Evolutionary conservation across 2,888 invertebrate genomes (phyloP), one percentile per base, ranked within the genome.

Genomic region (Eupithecia vulgata): DNA sequence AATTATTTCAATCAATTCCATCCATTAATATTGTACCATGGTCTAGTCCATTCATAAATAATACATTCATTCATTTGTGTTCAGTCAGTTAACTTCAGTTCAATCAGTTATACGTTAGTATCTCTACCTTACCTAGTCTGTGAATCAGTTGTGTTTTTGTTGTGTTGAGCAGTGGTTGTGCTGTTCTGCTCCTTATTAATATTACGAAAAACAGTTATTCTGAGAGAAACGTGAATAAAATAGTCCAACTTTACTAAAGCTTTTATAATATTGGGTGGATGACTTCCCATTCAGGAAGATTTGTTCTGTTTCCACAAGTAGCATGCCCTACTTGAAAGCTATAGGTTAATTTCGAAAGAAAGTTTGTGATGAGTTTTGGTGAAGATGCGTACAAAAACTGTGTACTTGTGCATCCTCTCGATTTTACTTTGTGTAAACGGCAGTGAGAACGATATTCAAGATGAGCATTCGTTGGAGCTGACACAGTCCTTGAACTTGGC

Each of bases 401-500:
- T 81, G 70, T 85, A 83, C 75, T 81, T 81, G 77, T 81, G 86
- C 82, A 78, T 91, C 74, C 84, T 90, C 80, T 83, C 91, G 71
- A 76, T 87, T 64, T 80, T 92, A 61, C 84, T 89, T 48, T 86
- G 85, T 70, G 91, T 88, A 8, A 84, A 86, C 80, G 88, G 92
- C 62, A 83, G 89, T 81, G 83, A 85, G 71, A 84, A 82, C 79
- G 88, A 89, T 68, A 87, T 87, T 70, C 83, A 84, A 61, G 82
- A 62, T 78, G 88, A 90, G 76, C 95, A 95, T 83, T 95, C 95
- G 15, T 86, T 95, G 79, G 95, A 96, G 82, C 86, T 96, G 83
- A 96, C 95, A 79, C 96, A 96, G 87, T 95, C 95, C 68, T 92
- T 95, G 85, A 96, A 96, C 87, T 92, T 96, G 80, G 95, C 95